A percentile compares a stretch with the other conserved stretches of the same genome.
Evolutionary conservation across 2,113 vertebrate species (phyloP).

Genomic region (Lagopus muta): DNA sequence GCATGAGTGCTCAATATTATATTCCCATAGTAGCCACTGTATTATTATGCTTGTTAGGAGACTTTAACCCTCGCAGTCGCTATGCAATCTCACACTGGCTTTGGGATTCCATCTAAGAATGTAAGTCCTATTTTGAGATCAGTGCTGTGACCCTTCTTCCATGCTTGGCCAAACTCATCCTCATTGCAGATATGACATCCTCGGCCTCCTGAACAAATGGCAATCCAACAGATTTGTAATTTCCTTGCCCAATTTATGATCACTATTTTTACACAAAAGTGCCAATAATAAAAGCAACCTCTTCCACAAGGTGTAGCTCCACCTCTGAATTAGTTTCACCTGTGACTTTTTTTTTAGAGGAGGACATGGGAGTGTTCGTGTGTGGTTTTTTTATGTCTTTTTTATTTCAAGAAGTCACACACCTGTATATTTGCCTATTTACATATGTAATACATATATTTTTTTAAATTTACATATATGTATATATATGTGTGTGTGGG

Average conservation of each 20-base stretch:
- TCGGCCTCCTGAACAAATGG: conserved; percentile 17
- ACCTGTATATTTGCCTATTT: background rate
- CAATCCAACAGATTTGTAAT: background rate
- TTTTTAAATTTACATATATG: background rate
- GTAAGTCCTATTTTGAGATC: conserved; percentile 18
- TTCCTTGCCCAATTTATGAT: conserved; percentile 15
- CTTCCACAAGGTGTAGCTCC: background rate
- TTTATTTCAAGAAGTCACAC: background rate
- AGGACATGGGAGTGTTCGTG: background rate
- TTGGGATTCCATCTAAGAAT: conserved; percentile 45
- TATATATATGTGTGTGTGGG: background rate
- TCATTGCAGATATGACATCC: background rate
- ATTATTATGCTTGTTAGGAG: conserved; percentile 48
- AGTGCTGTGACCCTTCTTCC: background rate
- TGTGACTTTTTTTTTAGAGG: background rate
- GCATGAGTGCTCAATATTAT: conserved; percentile 36
- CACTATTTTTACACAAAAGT: conserved; percentile 29
- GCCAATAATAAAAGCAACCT: conserved; percentile 15
- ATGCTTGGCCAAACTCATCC: background rate
- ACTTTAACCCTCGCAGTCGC: conserved; percentile 34
- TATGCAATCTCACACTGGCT: conserved; percentile 7
- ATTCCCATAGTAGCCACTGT: conserved; percentile 31
- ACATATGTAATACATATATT: rapidly evolving
- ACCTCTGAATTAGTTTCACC: background rate
- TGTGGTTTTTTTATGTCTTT: background rate